Conservation (phyloP, 2,113 vertebrate species). For the Elachura formosa region DNA sequence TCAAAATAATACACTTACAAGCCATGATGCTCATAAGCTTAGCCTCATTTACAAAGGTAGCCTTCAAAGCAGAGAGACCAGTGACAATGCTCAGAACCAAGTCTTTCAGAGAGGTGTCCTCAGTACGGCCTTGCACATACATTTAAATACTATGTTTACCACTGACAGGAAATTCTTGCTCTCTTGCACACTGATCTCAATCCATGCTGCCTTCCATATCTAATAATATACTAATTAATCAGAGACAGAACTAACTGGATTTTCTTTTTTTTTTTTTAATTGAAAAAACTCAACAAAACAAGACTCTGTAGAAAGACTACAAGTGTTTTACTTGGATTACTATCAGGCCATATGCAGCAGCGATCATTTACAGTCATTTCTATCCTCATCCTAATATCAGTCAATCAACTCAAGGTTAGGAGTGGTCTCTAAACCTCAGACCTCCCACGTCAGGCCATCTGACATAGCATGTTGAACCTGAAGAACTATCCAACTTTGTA, state of each 20-base stretch:
- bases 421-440: conserved; percentile 49
- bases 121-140: neutral
- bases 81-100: neutral
- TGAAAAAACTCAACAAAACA: neutral
- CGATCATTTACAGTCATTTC: conserved; percentile 1
- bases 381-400: conserved; percentile 20
- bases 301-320: neutral
- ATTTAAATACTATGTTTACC: neutral
- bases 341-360: neutral
- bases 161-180: neutral
- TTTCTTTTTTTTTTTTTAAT: neutral
- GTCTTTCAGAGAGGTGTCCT: neutral
- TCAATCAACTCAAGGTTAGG: neutral
- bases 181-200: neutral
- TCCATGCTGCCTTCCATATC: neutral
- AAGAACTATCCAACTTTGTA: conserved; percentile 14
- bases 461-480: conserved; percentile 51
- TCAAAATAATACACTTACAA: neutral
- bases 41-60: neutral
- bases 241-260: neutral
- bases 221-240: neutral
- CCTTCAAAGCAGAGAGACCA: neutral
- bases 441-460: conserved; percentile 45
- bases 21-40: neutral
- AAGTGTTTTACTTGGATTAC: neutral